Evolutionary conservation across 2,888 invertebrate species (phyloP), one percentile per base, ranked within the genome.

Genomic region (Actias luna): DNA sequence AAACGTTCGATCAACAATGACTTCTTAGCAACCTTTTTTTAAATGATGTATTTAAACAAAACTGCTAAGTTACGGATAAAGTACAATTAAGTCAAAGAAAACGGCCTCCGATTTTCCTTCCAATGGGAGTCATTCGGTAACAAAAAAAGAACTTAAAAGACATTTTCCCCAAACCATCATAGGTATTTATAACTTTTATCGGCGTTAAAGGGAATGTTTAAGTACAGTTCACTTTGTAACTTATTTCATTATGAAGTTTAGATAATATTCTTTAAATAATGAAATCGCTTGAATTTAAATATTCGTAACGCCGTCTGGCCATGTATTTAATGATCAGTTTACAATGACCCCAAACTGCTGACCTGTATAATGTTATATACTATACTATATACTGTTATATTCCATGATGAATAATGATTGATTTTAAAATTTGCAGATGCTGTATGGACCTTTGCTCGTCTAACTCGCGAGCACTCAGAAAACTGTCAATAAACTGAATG

Each of bases 111-210:
- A 29, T 55, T 55, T 29, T 55, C 27, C n/a, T 55, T 22, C 55
- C 29, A 29, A 55, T 29, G 55, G 55, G 29, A 55, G 29, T 29
- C 55, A 29, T 27, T 55, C 29, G 29, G 55, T 55, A 14, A 55
- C 55, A 29, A 16, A 55, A 55, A 55, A 52, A 55, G 29, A 29
- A 29, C 29, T 29, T 29, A 55, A 55, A 29, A 29, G 55, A 55
- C 55, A 29, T 29, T 55, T 55, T 55, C 55, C 42, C 10, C 29
- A 29, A 10, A n/a, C 55, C 55, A 55, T 55, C 29, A 55, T 55
- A 29, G 55, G 55, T 55, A 55, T 55, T 55, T 55, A 55, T 29
- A 55, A 55, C 55, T 55, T 55, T 55, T 55, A 55, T 55, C 55
- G 55, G 29, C 55, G 29, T 55, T 55, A 55, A 55, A 29, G 29